Conservation (phyloP, 2,888 invertebrate species). For the Anorthoa munda region DNA sequence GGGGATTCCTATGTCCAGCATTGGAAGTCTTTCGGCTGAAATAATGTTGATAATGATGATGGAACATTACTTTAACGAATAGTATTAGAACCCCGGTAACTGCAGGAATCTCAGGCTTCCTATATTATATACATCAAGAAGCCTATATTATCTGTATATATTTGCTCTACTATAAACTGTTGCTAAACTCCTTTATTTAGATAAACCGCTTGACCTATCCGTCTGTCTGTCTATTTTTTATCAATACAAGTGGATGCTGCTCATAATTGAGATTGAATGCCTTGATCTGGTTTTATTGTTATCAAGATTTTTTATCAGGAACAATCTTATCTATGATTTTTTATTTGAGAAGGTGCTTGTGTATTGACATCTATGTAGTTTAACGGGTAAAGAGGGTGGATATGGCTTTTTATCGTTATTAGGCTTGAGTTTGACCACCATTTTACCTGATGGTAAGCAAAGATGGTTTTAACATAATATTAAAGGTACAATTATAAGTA, state of each 20-base stretch:
- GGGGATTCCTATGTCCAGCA: no score
- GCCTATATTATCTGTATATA: neutral
- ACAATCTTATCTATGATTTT: slow-evolving; percentile 16
- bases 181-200: slow-evolving; percentile 14
- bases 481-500: no score
- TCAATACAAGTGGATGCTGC: slow-evolving; percentile 38
- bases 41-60: no score
- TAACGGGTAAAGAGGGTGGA: neutral
- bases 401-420: neutral
- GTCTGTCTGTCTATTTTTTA: slow-evolving; percentile 31
- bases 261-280: slow-evolving; percentile 14
- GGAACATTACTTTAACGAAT: no score
- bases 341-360: no score
- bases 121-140: neutral
- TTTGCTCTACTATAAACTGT: neutral
- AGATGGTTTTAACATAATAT: no score
- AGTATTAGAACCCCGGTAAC: no score
- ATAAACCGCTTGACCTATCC: slow-evolving; percentile 1
- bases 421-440: neutral
- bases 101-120: no score
- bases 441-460: neutral
- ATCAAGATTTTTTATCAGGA: slow-evolving; percentile 32
- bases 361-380: neutral
- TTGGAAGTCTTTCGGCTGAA: no score
- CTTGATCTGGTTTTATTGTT: slow-evolving; percentile 40